A percentile compares a stretch with the other conserved stretches of the same genome.
Evolutionary conservation across 2,888 invertebrate genomes (phyloP).

Genomic region (Zygaena filipendulae): DNA sequence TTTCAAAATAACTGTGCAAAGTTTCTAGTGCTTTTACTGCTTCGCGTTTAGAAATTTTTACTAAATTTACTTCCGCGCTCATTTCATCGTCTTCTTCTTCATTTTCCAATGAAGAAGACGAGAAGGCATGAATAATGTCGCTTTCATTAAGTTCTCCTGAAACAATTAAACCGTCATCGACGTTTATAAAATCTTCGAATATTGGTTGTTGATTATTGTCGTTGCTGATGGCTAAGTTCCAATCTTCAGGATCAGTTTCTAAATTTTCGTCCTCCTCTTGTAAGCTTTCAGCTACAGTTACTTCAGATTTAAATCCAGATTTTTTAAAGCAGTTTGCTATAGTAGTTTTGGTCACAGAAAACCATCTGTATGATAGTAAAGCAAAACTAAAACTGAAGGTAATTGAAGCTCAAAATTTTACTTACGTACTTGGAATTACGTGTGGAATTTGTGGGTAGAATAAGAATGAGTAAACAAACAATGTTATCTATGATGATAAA

Average conservation of each 20-base stretch:
- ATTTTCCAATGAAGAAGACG: too few relatives aligned
- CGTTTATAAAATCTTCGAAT: conserved; percentile 9
- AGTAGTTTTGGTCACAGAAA: conserved; percentile 10
- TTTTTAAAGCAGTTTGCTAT: conserved; percentile 7
- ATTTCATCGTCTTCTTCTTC: conserved; percentile 11
- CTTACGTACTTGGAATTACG: too few relatives aligned
- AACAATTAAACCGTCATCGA: conserved; percentile 8
- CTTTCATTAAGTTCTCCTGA: too few relatives aligned
- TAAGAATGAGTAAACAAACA: too few relatives aligned
- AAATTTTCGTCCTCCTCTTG: conserved; percentile 10
- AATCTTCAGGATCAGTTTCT: conserved; percentile 10
- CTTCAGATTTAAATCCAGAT: conserved; percentile 9
- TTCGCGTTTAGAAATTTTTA: conserved; percentile 11
- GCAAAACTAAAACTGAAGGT: too few relatives aligned
- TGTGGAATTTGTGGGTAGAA: too few relatives aligned
- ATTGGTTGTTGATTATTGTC: conserved; percentile 8
- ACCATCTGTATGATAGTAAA: too few relatives aligned
- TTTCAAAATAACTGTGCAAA: conserved; percentile 12
- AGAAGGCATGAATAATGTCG: too few relatives aligned
- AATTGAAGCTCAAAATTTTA: too few relatives aligned
- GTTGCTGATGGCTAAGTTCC: conserved; percentile 9
- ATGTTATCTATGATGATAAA: too few relatives aligned
- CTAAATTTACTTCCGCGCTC: conserved; percentile 13
- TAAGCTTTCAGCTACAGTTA: conserved; percentile 7
- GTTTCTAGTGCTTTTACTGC: conserved; percentile 13